These are phyloP conservation scores for Helleia helle DNA, from an alignment of 2,888 invertebrate genomes.

Conservation along the genomic window DNA sequence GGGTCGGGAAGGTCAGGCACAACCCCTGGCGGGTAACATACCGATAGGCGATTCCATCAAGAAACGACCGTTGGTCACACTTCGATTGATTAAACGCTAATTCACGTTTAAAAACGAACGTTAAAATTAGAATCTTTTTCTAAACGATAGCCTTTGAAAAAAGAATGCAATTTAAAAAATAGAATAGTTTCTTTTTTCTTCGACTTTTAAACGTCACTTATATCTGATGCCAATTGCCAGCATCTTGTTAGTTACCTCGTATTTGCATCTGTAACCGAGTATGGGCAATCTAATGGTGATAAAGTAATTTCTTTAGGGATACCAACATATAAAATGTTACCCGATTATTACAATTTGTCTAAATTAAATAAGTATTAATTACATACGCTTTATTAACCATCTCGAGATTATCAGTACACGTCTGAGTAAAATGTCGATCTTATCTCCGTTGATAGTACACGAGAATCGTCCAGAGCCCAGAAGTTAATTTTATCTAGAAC, in stretches of 20 bases:
- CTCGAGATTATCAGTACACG: background rate
- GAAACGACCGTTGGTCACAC: background rate
- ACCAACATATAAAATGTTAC: background rate
- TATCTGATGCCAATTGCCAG: too few species aligned
- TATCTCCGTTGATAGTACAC: background rate
- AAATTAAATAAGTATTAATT: background rate
- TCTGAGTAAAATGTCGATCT: background rate
- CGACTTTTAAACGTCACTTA: too few species aligned
- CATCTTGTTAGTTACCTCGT: too few species aligned
- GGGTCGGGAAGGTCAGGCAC: background rate
- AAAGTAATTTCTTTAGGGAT: background rate
- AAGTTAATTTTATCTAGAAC: background rate
- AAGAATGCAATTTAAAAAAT: too few species aligned
- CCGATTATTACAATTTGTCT: conserved; percentile 5
- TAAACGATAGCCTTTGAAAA: too few species aligned
- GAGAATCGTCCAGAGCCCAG: background rate
- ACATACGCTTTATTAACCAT: background rate
- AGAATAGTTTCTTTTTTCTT: too few species aligned
- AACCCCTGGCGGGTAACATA: background rate
- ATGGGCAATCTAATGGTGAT: background rate
- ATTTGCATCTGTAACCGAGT: background rate
- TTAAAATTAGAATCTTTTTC: too few species aligned
- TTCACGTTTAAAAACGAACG: too few species aligned
- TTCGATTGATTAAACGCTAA: too few species aligned
- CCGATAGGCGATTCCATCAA: background rate